A percentile compares a stretch with the other conserved stretches of the same genome.
Evolutionary conservation across 1,140 invertebrate genomes (phyloP).

Genomic region (Leptopilina boulardi): DNA sequence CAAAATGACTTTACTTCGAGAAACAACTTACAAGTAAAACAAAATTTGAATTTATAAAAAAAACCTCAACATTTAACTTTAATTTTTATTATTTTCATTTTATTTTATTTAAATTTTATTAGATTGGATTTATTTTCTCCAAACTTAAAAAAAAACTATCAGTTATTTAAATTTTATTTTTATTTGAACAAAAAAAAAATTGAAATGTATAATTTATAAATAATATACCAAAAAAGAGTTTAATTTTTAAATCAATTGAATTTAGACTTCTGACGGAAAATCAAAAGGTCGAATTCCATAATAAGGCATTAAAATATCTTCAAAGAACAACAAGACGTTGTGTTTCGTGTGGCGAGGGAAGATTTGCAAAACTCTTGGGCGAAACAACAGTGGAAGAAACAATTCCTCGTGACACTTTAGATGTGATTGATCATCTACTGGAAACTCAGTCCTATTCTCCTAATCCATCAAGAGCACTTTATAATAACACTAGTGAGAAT

Average conservation of each 20-base stretch:
- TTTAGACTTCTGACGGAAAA: slow-evolving; percentile 77
- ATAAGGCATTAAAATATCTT: slow-evolving; percentile 77
- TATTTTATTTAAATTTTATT: too few species aligned
- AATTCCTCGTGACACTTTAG: background rate
- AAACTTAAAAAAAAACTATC: too few species aligned
- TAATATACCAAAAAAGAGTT: too few species aligned
- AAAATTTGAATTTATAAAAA: background rate
- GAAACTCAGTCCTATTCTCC: background rate
- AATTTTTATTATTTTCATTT: too few species aligned
- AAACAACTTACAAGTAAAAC: slow-evolving; percentile 75
- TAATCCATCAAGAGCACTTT: background rate
- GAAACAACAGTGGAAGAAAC: slow-evolving; percentile 58
- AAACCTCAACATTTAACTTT: background rate
- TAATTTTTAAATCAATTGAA: too few species aligned
- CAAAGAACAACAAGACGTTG: slow-evolving; percentile 78
- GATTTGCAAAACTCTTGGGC: slow-evolving; percentile 76
- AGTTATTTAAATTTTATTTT: too few species aligned
- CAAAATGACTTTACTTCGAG: slow-evolving; percentile 75
- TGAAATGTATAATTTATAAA: too few species aligned
- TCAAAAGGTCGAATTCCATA: slow-evolving; percentile 80
- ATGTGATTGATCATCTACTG: slow-evolving; percentile 40
- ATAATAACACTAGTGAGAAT: background rate
- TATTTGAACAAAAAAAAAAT: too few species aligned
- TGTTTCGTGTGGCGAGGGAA: slow-evolving; percentile 75
- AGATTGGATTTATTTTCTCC: too few species aligned